Conservation (phyloP, 2,113 vertebrate species). For the Pampusana beccarii region DNA sequence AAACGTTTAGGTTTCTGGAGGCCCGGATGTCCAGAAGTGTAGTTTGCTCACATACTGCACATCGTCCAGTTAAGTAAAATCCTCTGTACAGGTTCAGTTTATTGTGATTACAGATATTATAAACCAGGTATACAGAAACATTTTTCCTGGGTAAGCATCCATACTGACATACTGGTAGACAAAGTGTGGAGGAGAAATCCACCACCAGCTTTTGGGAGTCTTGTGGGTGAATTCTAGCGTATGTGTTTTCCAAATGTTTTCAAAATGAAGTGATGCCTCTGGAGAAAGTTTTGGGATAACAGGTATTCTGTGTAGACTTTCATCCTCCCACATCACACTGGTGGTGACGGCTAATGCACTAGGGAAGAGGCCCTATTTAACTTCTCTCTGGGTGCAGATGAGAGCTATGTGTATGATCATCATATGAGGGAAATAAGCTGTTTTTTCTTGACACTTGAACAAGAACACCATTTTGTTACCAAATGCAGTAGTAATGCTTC, state of each 20-base stretch:
- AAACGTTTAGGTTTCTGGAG: background rate
- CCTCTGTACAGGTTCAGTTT: background rate
- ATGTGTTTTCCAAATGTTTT: background rate
- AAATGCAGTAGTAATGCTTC: background rate
- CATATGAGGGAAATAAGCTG: background rate
- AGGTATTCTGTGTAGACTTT: background rate
- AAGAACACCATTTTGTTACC: background rate
- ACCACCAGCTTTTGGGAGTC: background rate
- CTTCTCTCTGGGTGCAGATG: background rate
- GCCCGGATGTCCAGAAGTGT: background rate
- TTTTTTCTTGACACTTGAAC: background rate
- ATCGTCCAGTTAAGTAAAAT: background rate
- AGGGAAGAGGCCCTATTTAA: background rate
- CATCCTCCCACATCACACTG: background rate
- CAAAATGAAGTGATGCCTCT: background rate
- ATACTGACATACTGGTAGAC: background rate
- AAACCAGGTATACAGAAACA: background rate
- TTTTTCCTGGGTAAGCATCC: background rate
- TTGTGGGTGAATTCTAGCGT: background rate
- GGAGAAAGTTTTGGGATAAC: background rate
- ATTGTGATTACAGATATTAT: background rate
- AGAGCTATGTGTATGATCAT: background rate
- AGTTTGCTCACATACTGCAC: background rate
- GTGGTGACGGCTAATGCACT: background rate
- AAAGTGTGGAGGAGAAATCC: background rate